Evolutionary conservation across 1,140 invertebrate species (phyloP), one percentile per base, ranked within the genome.

Genomic region (Megalopta genalis): DNA sequence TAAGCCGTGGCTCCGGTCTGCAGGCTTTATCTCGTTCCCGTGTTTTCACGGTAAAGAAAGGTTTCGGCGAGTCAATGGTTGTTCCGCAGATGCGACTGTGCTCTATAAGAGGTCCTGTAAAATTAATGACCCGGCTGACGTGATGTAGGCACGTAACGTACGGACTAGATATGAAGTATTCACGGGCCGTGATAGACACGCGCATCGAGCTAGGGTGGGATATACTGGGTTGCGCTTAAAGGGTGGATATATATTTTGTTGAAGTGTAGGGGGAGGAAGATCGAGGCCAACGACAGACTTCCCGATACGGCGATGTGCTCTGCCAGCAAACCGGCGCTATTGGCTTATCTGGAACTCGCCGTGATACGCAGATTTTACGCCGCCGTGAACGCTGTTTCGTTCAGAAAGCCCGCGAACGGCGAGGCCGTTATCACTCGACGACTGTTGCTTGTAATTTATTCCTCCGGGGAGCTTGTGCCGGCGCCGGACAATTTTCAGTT

Each of bases 131-230:
- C 16, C 57, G 52, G 39, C 67, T 65, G 71, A 67, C 71, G 42
- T 14, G 70, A 63, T 63, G 83, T 32, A 71, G 62, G 49, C 25
- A 62, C 49, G 49, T 60, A 59, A 82, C 70, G 57, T 59, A 71
- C 60, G 66, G 62, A 52, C 27, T 25, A 79, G 63, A 85, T 65
- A 82, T 79, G 49, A 86, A 86, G 66, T 86, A 86, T 86, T 86
- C 83, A 86, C 66, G 71, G 57, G 60, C 39, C 54, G 42, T 81
- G 80, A 86, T 82, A 85, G 83, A 82, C 54, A 57, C 84, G 83
- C 54, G 75, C 74, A 78, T 85, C 80, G 64, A 73, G 39, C 69
- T 57, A 62, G 75, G 85, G 84, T 65, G 71, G 83, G 5, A 52
- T 85, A 76, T 57, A 57, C 54, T 63, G 52, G 49, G 42, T 16